Conservation (phyloP, 1,140 invertebrate genomes). For the Wasmannia auropunctata region DNA sequence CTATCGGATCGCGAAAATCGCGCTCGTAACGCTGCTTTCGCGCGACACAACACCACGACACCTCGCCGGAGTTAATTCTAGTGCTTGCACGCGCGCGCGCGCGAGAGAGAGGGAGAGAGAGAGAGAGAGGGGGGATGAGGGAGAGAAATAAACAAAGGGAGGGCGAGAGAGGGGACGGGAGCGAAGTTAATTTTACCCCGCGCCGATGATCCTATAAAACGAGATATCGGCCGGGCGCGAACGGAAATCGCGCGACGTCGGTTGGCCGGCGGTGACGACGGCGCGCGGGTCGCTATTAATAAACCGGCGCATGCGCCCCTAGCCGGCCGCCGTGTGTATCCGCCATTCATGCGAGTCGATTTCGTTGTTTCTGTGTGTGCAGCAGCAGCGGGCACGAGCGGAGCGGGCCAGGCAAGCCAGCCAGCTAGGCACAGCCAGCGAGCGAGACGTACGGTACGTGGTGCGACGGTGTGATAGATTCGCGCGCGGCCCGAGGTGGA, state of each 20-base stretch:
- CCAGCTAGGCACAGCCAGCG: background rate
- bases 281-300: slow-evolving; percentile 78
- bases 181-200: slow-evolving; percentile 68
- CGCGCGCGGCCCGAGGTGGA: slow-evolving; percentile 71
- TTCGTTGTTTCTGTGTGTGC: slow-evolving; percentile 80
- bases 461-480: slow-evolving; percentile 79
- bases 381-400: slow-evolving; percentile 62
- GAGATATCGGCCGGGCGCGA: slow-evolving; percentile 56
- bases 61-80: slow-evolving; percentile 58
- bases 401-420: background rate
- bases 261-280: slow-evolving; percentile 79
- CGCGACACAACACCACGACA: slow-evolving; percentile 33
- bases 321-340: slow-evolving; percentile 74
- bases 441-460: slow-evolving; percentile 73
- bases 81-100: slow-evolving; percentile 45
- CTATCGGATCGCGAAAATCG: slow-evolving; percentile 54
- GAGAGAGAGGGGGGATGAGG: background rate
- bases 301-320: slow-evolving; percentile 77
- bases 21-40: slow-evolving; percentile 14
- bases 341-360: slow-evolving; percentile 84
- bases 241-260: slow-evolving; percentile 54
- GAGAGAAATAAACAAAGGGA: background rate
- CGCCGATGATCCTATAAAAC: slow-evolving; percentile 48
- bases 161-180: background rate
- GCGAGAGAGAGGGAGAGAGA: too few relatives aligned